Conservation (phyloP, 53 echinoderm and acorn worm species). For the Zoroaster sp. region DNA sequence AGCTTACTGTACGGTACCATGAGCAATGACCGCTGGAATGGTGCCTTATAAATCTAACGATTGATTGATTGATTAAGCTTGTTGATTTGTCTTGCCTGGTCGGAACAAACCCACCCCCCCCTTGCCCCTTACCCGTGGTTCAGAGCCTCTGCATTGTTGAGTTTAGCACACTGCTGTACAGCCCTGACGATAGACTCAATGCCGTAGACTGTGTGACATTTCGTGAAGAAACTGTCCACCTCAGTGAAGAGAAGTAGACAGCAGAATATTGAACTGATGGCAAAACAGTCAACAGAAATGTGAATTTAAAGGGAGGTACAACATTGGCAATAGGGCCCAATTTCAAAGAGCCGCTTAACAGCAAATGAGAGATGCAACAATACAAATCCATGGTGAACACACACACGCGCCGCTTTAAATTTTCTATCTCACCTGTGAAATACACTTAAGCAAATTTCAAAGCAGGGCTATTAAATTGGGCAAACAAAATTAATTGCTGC, state of each 20-base stretch:
- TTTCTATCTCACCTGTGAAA: too few relatives aligned
- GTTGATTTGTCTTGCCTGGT: neutral
- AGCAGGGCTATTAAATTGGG: neutral
- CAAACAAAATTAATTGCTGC: too few relatives aligned
- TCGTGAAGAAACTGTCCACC: slow-evolving; percentile 75
- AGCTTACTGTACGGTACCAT: too few relatives aligned
- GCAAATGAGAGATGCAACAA: too few relatives aligned
- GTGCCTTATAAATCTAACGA: too few relatives aligned
- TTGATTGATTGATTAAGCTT: too few relatives aligned
- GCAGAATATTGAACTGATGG: slow-evolving; percentile 80
- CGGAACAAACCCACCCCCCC: neutral
- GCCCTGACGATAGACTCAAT: slow-evolving; percentile 91
- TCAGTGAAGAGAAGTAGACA: slow-evolving; percentile 83
- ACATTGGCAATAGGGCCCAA: too few relatives aligned
- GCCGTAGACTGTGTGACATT: slow-evolving; percentile 91
- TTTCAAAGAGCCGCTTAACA: too few relatives aligned
- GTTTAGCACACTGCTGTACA: slow-evolving; percentile 70
- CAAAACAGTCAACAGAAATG: neutral
- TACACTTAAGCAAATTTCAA: neutral
- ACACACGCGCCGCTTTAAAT: too few relatives aligned
- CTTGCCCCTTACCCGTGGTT: slow-evolving; percentile 70
- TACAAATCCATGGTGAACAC: too few relatives aligned
- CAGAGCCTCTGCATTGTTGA: slow-evolving; percentile 71
- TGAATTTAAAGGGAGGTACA: too few relatives aligned
- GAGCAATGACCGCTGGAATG: too few relatives aligned